Evolutionary conservation across 2,888 invertebrate genomes (phyloP).

Genomic region (Pollenia angustigena): DNA sequence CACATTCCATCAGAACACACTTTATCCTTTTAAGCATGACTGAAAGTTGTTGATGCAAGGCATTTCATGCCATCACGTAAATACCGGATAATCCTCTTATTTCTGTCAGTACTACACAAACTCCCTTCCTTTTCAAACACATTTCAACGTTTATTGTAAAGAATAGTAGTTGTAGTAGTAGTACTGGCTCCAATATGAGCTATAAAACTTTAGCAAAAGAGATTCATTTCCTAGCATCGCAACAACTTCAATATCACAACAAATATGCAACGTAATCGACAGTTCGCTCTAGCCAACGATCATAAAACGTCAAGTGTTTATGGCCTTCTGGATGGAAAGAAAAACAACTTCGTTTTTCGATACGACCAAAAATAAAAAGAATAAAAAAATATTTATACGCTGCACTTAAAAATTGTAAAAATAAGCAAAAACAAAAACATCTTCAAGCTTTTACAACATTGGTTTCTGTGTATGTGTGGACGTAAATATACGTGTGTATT

Average conservation of each 20-base stretch:
- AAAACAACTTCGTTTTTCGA: constrained; percentile 27
- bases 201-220: constrained; percentile 60
- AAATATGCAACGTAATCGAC: constrained; percentile 35
- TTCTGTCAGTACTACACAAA: constrained; percentile 22
- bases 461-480: not conserved
- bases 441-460: constrained; percentile 29
- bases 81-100: constrained; percentile 64
- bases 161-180: not conserved
- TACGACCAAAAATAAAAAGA: constrained; percentile 8
- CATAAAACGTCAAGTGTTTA: constrained; percentile 73
- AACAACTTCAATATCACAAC: constrained; percentile 38
- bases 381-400: constrained; percentile 49
- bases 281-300: constrained; percentile 53
- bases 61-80: constrained; percentile 61
- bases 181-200: constrained; percentile 34
- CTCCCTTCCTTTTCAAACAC: not conserved
- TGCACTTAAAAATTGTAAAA: constrained; percentile 47
- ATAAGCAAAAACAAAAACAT: constrained; percentile 17
- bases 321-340: constrained; percentile 59
- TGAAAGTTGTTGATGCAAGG: constrained; percentile 56
- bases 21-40: constrained; percentile 62
- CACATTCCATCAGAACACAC: not conserved
- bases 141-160: no score
- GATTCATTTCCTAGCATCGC: constrained; percentile 66
- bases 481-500: not conserved